A percentile compares a stretch with the other conserved stretches of the same genome.
These are phyloP conservation scores for Elephas maximus DNA, from an alignment of 2,113 vertebrate genomes.

Conservation along the genomic window DNA sequence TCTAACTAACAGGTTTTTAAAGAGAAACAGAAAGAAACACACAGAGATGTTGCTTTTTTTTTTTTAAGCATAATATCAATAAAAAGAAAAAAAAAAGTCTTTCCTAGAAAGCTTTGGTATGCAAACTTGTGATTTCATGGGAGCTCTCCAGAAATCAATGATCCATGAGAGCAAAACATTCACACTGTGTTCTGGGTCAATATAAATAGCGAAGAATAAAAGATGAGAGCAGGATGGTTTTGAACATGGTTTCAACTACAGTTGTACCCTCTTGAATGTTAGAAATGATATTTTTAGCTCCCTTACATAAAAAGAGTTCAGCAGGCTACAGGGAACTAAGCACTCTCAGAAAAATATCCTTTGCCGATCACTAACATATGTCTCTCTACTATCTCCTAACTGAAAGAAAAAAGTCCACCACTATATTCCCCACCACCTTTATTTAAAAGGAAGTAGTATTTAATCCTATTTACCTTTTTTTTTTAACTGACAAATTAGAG, in stretches of 20 bases:
- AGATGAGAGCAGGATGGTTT: background rate
- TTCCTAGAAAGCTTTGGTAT: slow-evolving; percentile 11
- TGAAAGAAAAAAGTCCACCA: background rate
- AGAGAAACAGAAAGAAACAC: background rate
- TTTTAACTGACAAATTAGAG: background rate
- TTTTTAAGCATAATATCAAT: background rate
- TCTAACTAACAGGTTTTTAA: background rate
- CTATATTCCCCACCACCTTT: background rate
- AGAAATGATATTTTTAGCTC: background rate
- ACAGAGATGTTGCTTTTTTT: background rate
- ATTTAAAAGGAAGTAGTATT: background rate
- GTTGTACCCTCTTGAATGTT: background rate
- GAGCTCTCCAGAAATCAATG: background rate
- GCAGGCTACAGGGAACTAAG: background rate
- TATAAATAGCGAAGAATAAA: slow-evolving; percentile 21
- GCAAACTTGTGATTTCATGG: background rate
- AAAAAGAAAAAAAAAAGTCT: background rate
- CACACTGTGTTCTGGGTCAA: background rate
- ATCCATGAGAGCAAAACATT: background rate
- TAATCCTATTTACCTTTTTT: background rate
- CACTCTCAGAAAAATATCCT: background rate
- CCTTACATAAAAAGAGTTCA: background rate
- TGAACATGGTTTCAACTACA: background rate
- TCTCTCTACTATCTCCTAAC: background rate
- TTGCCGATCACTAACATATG: background rate